phyloP scores from a whole-genome alignment of 2,113 vertebrate species.

The Seriola dumerili region DNA sequence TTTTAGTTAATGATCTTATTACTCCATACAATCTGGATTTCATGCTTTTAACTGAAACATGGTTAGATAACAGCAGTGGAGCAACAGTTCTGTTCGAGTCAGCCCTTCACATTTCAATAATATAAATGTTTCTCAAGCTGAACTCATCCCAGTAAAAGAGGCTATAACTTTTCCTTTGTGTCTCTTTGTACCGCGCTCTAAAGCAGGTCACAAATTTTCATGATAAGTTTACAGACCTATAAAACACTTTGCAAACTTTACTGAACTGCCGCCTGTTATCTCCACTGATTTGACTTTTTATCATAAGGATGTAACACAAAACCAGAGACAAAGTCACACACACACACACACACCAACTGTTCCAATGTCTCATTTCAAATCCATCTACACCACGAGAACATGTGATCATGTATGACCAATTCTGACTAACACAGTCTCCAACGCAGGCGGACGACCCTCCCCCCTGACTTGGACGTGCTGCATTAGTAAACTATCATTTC shows the following conservation, averaged over 20 bases:
- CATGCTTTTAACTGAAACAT: conserved; percentile 41
- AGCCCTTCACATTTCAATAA: conserved; percentile 7
- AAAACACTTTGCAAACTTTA: neutral
- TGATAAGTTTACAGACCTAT: neutral
- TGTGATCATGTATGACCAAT: too few species aligned
- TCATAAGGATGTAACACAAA: neutral
- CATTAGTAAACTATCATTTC: too few species aligned
- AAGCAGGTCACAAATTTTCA: conserved; percentile 3
- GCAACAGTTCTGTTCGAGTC: conserved; percentile 13
- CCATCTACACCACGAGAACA: too few species aligned
- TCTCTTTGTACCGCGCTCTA: neutral
- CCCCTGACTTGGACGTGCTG: too few species aligned
- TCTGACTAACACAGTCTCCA: neutral
- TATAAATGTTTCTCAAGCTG: conserved; percentile 15
- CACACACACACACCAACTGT: too few species aligned
- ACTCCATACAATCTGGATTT: conserved; percentile 38
- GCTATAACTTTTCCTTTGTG: conserved; percentile 2
- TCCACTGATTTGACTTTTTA: neutral
- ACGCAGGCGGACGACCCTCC: too few species aligned
- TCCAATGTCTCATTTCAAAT: too few species aligned
- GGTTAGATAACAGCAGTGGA: conserved; percentile 11
- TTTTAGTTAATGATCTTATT: conserved; percentile 53
- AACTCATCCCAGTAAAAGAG: conserved; percentile 29
- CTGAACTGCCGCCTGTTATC: neutral
- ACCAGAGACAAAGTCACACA: too few species aligned